Evolutionary conservation across 2,113 vertebrate genomes (phyloP).

Genomic region (Osmerus eperlanus): DNA sequence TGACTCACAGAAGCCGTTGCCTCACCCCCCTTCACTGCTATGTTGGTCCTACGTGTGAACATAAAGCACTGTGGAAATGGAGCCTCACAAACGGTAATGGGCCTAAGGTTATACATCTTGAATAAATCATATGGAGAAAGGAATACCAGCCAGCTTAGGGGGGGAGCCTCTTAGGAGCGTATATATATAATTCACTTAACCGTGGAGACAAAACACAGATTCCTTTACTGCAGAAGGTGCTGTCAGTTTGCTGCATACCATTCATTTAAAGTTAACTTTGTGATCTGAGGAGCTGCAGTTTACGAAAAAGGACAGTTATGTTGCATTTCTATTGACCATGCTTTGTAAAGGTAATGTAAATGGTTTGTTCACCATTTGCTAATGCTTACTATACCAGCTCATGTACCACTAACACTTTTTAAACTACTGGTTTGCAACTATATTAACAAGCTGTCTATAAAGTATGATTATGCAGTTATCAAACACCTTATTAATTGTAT

Average conservation of each 20-base stretch:
- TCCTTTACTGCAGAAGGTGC: slow-evolving; percentile 35
- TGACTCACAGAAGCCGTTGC: slow-evolving; percentile 17
- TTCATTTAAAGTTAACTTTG: slow-evolving; percentile 31
- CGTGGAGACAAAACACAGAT: slow-evolving; percentile 2
- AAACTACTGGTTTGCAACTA: no score
- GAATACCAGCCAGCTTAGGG: slow-evolving; percentile 37
- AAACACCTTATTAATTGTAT: no score
- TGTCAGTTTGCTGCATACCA: slow-evolving; percentile 38
- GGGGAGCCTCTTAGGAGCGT: slow-evolving; percentile 39
- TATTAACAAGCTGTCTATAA: no score
- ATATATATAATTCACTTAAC: slow-evolving; percentile 53
- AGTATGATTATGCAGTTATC: no score
- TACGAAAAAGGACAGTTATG: neutral
- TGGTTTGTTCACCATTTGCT: no score
- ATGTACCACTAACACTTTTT: no score
- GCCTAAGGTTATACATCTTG: slow-evolving; percentile 47
- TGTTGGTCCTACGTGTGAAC: slow-evolving; percentile 42
- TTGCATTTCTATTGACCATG: neutral
- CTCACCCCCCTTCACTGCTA: slow-evolving; percentile 25
- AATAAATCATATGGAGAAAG: slow-evolving; percentile 58
- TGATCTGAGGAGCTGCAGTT: neutral
- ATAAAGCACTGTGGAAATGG: slow-evolving; percentile 31
- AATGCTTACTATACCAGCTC: no score
- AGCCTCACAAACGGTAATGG: slow-evolving; percentile 47
- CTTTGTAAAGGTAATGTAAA: no score